phyloP scores from a whole-genome alignment of 30 jellyfish, hydroid and myxozoan species.

The Pelagia noctiluca region DNA sequence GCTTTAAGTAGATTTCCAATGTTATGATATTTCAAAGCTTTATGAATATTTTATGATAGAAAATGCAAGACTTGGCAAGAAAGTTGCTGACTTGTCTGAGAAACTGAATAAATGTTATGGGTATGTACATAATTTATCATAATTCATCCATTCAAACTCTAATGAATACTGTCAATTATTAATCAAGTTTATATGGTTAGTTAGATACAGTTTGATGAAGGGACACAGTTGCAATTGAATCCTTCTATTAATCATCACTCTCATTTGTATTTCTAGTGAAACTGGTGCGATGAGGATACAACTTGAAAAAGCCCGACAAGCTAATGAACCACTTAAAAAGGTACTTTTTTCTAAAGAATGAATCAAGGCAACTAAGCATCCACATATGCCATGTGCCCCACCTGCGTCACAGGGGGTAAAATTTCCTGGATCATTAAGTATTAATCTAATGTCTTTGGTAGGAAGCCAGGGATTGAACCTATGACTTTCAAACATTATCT shows the following conservation, averaged over 20 bases:
- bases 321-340: constrained; percentile 85
- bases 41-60: constrained; percentile 20
- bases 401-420: too few relatives aligned
- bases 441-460: too few relatives aligned
- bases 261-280: constrained; percentile 52
- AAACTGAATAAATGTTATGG: constrained; percentile 70
- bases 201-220: too few relatives aligned
- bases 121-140: constrained; percentile 10
- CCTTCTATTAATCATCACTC: too few relatives aligned
- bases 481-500: too few relatives aligned
- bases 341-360: constrained; percentile 32
- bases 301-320: constrained; percentile 80
- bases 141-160: not conserved
- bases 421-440: too few relatives aligned
- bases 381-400: too few relatives aligned
- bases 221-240: too few relatives aligned
- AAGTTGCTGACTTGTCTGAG: constrained; percentile 47
- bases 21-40: too few relatives aligned
- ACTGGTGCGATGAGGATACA: constrained; percentile 78
- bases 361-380: too few relatives aligned
- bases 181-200: not conserved
- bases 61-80: constrained; percentile 28
- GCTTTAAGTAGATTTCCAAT: too few relatives aligned
- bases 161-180: not conserved
- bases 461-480: too few relatives aligned